Conservation (phyloP, 1,140 invertebrate species). For the Philotrypesis tridentata region DNA sequence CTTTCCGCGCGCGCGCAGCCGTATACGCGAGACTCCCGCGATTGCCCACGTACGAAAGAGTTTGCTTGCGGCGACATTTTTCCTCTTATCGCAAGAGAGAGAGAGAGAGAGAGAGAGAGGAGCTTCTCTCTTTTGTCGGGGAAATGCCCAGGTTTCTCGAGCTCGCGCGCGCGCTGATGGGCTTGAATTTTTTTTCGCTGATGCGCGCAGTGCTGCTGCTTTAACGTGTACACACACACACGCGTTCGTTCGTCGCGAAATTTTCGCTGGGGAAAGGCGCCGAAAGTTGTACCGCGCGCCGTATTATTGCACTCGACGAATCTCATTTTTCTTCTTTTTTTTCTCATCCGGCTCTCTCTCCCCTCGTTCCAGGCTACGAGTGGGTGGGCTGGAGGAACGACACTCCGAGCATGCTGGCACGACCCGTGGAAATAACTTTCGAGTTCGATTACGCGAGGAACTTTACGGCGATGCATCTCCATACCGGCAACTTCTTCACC, state of each 20-base stretch:
- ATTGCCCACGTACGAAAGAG: background rate
- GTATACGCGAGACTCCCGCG: background rate
- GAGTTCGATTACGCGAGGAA: conserved; percentile 85
- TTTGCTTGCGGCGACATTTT: conserved; percentile 2
- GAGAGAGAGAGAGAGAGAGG: background rate
- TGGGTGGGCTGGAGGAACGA: conserved; percentile 91
- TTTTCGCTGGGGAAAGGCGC: background rate
- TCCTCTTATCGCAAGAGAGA: background rate
- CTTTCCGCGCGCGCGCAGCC: background rate
- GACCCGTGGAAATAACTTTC: conserved; percentile 81
- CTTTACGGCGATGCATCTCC: conserved; percentile 83
- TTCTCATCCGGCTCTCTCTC: too few species aligned
- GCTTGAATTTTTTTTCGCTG: background rate
- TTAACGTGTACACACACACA: too few species aligned
- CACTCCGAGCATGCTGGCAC: conserved; percentile 73
- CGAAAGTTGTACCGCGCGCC: too few species aligned
- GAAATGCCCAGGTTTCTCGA: background rate
- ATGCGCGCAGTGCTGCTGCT: too few species aligned
- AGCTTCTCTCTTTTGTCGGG: background rate
- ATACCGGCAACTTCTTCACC: conserved; percentile 80
- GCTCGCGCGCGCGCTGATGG: too few species aligned
- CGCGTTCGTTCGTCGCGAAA: too few species aligned
- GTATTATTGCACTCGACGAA: too few species aligned
- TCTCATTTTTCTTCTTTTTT: too few species aligned
- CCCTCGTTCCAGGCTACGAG: conserved; percentile 82